These are phyloP conservation scores for Coturnix japonica DNA, from an alignment of 2,113 vertebrate genomes.

Conservation along the genomic window DNA sequence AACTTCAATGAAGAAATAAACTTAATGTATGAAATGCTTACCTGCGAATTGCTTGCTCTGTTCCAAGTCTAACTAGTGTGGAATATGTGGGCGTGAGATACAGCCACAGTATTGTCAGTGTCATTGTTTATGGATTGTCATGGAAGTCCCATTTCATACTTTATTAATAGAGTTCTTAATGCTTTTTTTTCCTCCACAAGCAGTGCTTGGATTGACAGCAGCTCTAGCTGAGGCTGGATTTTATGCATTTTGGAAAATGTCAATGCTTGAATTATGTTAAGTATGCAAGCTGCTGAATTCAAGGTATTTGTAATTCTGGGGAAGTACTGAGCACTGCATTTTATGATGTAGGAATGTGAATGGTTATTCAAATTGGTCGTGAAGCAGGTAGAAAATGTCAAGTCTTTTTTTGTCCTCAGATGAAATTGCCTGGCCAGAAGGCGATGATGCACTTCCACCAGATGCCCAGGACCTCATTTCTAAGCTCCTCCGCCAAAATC, in stretches of 20 bases:
- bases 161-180: slow-evolving; percentile 65
- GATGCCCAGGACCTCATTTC: slow-evolving; percentile 95
- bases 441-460: slow-evolving; percentile 90
- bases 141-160: slow-evolving; percentile 66
- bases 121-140: slow-evolving; percentile 54
- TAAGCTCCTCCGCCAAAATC: slow-evolving; percentile 92
- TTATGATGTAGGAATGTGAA: background rate
- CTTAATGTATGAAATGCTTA: slow-evolving; percentile 32
- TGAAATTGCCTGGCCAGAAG: slow-evolving; percentile 97
- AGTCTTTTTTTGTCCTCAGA: slow-evolving; percentile 78
- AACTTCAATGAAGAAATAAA: slow-evolving; percentile 35
- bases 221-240: slow-evolving; percentile 59
- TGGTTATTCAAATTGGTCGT: background rate
- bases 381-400: slow-evolving; percentile 31
- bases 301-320: background rate
- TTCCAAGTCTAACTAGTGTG: background rate
- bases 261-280: slow-evolving; percentile 62
- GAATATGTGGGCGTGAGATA: slow-evolving; percentile 37
- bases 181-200: slow-evolving; percentile 18
- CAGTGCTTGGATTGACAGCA: slow-evolving; percentile 64
- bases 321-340: background rate
- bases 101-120: slow-evolving; percentile 9
- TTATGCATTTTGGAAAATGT: slow-evolving; percentile 70
- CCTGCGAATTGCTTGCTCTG: slow-evolving; percentile 45
- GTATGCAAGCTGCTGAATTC: slow-evolving; percentile 50